These are phyloP conservation scores for Ispidina picta DNA, from an alignment of 2,797 vertebrate species.

Conservation along the genomic window DNA sequence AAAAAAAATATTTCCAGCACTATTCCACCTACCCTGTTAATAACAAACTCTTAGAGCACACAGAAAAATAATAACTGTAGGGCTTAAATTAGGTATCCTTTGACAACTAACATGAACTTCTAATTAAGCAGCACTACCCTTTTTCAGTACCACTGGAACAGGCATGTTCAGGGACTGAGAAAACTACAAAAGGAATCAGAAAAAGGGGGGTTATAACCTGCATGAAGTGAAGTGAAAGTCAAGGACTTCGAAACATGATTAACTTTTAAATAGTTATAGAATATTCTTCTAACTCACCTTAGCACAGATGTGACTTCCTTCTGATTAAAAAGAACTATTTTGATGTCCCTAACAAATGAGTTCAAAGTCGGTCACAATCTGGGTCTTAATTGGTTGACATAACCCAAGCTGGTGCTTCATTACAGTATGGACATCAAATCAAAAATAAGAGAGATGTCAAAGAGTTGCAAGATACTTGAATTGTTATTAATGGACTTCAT, in stretches of 20 bases:
- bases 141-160: background rate
- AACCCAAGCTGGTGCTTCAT: conserved; percentile 1
- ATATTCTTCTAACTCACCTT: conserved; percentile 14
- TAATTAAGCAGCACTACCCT: background rate
- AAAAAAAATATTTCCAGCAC: background rate
- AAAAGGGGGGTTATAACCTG: background rate
- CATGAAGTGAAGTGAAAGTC: background rate
- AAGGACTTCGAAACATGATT: background rate
- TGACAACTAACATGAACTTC: background rate
- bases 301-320: background rate
- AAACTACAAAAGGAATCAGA: background rate
- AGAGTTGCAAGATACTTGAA: background rate
- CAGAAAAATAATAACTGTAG: background rate
- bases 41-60: background rate
- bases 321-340: background rate
- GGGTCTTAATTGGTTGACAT: conserved; percentile 35
- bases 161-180: background rate
- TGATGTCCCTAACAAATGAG: conserved; percentile 35
- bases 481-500: conserved; percentile 36
- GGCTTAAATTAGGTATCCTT: background rate
- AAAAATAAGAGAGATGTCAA: conserved; percentile 11
- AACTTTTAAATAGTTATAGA: background rate
- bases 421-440: background rate
- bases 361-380: background rate
- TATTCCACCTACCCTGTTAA: background rate